Percentiles rank a stretch among this genome's conserved stretches.
These are phyloP conservation scores for Corynorhinus townsendii DNA, from an alignment of 2,113 vertebrate species.

Conservation along the genomic window DNA sequence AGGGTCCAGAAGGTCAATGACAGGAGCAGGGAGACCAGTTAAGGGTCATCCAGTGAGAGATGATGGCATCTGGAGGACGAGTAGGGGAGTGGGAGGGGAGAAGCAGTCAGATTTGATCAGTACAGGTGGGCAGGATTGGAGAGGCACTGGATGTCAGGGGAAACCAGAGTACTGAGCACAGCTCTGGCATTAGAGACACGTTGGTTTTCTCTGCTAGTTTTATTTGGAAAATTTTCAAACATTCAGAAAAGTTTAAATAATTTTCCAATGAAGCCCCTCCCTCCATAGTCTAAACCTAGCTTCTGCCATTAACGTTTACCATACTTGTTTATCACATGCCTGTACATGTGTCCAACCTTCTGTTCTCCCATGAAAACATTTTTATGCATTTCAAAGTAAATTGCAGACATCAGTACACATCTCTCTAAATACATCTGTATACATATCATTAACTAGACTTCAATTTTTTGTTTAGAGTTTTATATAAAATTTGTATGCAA, in stretches of 20 bases:
- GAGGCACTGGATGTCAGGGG: too few relatives aligned
- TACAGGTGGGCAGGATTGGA: neutral
- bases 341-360: neutral
- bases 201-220: rapidly evolving
- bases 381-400: neutral
- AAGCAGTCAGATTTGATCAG: neutral
- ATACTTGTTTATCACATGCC: neutral
- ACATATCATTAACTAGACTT: neutral
- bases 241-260: neutral
- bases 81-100: rapidly evolving
- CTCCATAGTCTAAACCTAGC: neutral
- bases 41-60: neutral
- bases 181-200: neutral
- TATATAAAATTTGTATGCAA: neutral
- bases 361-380: neutral
- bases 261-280: neutral
- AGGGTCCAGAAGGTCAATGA: neutral
- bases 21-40: neutral
- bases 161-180: neutral
- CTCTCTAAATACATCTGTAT: neutral
- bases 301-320: neutral
- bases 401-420: neutral
- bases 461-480: neutral
- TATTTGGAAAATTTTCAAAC: neutral
- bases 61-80: neutral